A percentile compares a stretch with the other conserved stretches of the same genome.
These are phyloP conservation scores for Clarias fuscus DNA, from an alignment of 2,797 vertebrate species.

Conservation along the genomic window DNA sequence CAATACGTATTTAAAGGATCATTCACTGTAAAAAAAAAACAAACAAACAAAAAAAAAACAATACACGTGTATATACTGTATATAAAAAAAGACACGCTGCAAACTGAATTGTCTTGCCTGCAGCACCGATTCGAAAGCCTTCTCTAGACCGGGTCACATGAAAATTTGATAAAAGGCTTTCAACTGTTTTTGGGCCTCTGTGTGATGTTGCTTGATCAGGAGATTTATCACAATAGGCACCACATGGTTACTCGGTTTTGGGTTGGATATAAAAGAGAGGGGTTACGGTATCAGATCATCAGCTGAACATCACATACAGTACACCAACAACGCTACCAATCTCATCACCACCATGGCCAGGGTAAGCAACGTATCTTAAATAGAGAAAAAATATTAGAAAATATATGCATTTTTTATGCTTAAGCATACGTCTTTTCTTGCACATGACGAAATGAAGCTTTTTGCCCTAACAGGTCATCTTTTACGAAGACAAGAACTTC, in stretches of 20 bases:
- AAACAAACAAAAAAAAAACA: neutral
- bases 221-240: constrained; percentile 64
- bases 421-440: neutral
- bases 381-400: neutral
- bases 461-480: constrained; percentile 31
- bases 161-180: constrained; percentile 22
- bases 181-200: constrained; percentile 51
- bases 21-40: neutral
- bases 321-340: constrained; percentile 40
- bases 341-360: constrained; percentile 59
- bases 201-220: constrained; percentile 68
- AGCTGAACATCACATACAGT: constrained; percentile 40
- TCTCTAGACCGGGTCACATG: constrained; percentile 32
- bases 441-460: neutral
- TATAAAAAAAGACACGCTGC: neutral
- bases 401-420: too few relatives aligned
- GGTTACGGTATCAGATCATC: constrained; percentile 50
- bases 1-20: neutral
- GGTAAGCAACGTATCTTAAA: constrained; percentile 54
- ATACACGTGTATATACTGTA: neutral
- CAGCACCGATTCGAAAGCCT: constrained; percentile 31
- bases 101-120: constrained; percentile 31
- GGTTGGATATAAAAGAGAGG: constrained; percentile 70
- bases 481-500: constrained; percentile 66
- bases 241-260: constrained; percentile 55